A percentile compares a stretch with the other conserved stretches of the same genome.
phyloP scores from a whole-genome alignment of 2,888 invertebrate genomes.

The Bembecia ichneumoniformis region DNA sequence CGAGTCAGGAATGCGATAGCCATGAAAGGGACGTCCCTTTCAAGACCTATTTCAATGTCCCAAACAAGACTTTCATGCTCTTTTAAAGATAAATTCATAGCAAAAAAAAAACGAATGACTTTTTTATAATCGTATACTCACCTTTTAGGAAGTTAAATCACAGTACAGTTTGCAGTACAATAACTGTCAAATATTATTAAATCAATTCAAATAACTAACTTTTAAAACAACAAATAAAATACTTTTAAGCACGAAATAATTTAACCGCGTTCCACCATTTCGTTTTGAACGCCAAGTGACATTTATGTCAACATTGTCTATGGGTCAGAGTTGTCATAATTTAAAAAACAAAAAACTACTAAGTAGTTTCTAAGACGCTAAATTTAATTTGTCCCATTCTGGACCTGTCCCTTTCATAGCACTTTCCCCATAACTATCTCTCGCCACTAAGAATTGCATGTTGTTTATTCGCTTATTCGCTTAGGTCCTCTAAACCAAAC shows the following conservation, averaged over 20 bases:
- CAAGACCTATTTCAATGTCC: background rate
- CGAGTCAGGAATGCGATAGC: background rate
- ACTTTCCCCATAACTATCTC: conserved; percentile 4
- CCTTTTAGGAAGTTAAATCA: background rate
- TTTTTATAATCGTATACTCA: background rate
- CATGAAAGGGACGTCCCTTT: background rate
- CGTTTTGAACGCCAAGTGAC: background rate
- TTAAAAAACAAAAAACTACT: background rate
- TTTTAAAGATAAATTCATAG: conserved; percentile 1
- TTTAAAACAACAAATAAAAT: background rate
- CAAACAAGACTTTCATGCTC: background rate
- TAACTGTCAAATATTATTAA: background rate
- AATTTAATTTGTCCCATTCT: conserved; percentile 4
- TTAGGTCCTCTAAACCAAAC: too few species aligned
- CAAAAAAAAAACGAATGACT: conserved; percentile 1
- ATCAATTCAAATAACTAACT: background rate
- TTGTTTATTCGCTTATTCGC: too few species aligned
- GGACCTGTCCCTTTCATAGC: conserved; percentile 5
- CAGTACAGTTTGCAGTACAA: background rate
- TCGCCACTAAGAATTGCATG: too few species aligned
- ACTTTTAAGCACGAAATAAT: background rate
- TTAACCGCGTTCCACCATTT: background rate
- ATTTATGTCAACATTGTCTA: conserved; percentile 1
- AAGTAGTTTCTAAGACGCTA: background rate
- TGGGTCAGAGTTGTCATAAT: conserved; percentile 1